phyloP scores from a whole-genome alignment of 2,113 vertebrate genomes.

The Oncorhynchus kisutch region DNA sequence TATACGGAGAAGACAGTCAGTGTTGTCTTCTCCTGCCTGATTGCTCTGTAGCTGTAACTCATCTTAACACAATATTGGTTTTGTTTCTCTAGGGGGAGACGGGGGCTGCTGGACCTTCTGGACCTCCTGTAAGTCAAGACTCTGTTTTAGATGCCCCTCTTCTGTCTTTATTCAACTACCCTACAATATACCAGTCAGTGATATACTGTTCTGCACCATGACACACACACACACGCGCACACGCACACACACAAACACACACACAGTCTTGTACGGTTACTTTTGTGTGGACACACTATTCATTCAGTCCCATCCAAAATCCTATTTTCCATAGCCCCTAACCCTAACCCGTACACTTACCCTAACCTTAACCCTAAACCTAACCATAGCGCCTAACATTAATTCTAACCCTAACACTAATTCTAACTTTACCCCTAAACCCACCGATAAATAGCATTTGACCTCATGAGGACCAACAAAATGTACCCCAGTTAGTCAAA shows the following conservation, averaged over 20 bases:
- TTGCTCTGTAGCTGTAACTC: constrained; percentile 51
- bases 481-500: too few relatives aligned
- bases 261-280: neutral
- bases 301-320: too few relatives aligned
- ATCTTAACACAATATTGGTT: constrained; percentile 68
- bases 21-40: constrained; percentile 39
- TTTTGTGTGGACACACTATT: too few relatives aligned
- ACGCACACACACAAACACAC: neutral
- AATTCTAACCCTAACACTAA: too few relatives aligned
- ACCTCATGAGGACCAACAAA: too few relatives aligned
- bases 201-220: neutral
- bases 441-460: too few relatives aligned
- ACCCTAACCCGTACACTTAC: too few relatives aligned
- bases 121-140: constrained; percentile 87
- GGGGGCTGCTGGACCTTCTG: constrained; percentile 88
- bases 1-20: constrained; percentile 7
- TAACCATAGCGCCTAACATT: too few relatives aligned
- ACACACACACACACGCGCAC: neutral
- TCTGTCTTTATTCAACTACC: neutral
- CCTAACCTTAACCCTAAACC: too few relatives aligned
- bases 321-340: too few relatives aligned
- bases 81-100: constrained; percentile 85
- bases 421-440: too few relatives aligned
- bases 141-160: constrained; percentile 22
- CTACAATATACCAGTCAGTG: neutral